These are phyloP conservation scores for Polyergus mexicanus DNA, from an alignment of 1,140 invertebrate species.

Conservation along the genomic window DNA sequence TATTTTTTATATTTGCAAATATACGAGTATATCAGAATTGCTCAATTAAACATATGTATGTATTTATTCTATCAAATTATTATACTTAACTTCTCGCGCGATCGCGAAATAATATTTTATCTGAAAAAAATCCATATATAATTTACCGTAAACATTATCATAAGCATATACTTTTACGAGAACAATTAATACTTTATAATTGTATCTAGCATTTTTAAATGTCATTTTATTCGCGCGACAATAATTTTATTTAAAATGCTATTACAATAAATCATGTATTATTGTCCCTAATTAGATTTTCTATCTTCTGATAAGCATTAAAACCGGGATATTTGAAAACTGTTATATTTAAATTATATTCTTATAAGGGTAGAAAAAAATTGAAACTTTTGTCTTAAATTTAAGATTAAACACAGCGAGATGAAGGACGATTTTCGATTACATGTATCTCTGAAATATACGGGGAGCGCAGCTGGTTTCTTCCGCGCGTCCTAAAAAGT, in stretches of 20 bases:
- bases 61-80: background rate
- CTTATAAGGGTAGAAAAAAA: background rate
- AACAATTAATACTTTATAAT: background rate
- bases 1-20: background rate
- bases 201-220: too few species aligned
- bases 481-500: background rate
- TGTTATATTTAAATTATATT: background rate
- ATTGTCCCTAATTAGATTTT: background rate
- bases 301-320: background rate
- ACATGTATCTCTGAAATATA: background rate
- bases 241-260: background rate
- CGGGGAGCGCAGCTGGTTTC: background rate
- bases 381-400: background rate
- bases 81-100: background rate
- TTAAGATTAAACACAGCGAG: background rate
- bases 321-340: background rate
- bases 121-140: background rate
- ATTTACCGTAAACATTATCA: background rate
- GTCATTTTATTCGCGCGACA: background rate
- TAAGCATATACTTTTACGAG: background rate
- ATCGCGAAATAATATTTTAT: background rate
- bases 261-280: background rate
- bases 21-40: background rate
- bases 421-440: background rate
- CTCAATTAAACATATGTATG: background rate